These are phyloP conservation scores for Copidosoma aretas DNA, from an alignment of 2,888 invertebrate species.

Conservation along the genomic window DNA sequence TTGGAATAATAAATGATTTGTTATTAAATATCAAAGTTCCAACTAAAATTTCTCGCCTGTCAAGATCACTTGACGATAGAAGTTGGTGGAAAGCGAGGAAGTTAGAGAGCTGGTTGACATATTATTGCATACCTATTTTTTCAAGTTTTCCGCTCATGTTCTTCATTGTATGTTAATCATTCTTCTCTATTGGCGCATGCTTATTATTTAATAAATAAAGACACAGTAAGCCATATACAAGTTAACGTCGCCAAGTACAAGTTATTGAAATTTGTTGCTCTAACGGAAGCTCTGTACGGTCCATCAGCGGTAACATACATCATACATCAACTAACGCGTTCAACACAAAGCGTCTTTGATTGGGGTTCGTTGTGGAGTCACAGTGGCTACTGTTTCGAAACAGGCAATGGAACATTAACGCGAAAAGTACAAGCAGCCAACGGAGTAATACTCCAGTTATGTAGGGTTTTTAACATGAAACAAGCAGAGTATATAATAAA, in stretches of 20 bases:
- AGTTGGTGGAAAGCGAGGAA: slow-evolving; percentile 16
- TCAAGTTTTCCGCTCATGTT: neutral
- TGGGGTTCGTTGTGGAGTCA: slow-evolving; percentile 14
- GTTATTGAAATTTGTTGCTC: neutral
- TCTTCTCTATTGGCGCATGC: slow-evolving; percentile 4
- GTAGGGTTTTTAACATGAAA: slow-evolving; percentile 3
- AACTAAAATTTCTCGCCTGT: slow-evolving; percentile 19
- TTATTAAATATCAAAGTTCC: slow-evolving; percentile 28
- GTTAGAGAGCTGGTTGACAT: slow-evolving; percentile 6
- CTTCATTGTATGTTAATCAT: neutral
- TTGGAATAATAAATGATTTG: slow-evolving; percentile 11
- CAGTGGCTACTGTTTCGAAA: slow-evolving; percentile 7
- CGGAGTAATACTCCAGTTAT: slow-evolving; percentile 5
- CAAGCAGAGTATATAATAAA: neutral
- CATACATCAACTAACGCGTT: slow-evolving; percentile 3
- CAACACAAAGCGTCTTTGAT: slow-evolving; percentile 8
- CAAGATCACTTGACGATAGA: slow-evolving; percentile 27
- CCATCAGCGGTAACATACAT: slow-evolving; percentile 4
- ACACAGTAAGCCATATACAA: neutral
- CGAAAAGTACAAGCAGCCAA: slow-evolving; percentile 4
- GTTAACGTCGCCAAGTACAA: neutral
- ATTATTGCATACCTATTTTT: slow-evolving; percentile 1
- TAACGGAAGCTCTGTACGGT: neutral
- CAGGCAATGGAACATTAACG: neutral
- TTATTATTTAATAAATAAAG: slow-evolving; percentile 1